Evolutionary conservation across 2,113 vertebrate genomes (phyloP).

Genomic region (Prionailurus bengalensis): DNA sequence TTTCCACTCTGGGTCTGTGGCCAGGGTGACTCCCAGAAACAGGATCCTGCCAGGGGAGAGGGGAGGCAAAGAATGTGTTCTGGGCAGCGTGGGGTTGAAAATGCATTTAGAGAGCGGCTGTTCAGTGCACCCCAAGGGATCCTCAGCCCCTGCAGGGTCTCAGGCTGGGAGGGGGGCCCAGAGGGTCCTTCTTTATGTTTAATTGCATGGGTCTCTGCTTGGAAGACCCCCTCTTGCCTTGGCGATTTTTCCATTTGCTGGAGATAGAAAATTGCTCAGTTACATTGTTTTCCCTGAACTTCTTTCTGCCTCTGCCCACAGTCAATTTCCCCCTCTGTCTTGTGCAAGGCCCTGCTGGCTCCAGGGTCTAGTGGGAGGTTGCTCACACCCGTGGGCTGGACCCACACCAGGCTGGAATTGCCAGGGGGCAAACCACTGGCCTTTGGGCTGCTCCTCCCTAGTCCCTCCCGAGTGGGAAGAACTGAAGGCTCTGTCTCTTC

Average conservation of each 20-base stretch:
- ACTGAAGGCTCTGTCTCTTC: neutral
- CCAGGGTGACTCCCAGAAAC: neutral
- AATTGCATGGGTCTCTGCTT: neutral
- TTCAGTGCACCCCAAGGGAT: neutral
- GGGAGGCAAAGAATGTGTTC: neutral
- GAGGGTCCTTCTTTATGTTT: neutral
- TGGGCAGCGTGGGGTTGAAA: neutral
- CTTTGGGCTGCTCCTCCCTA: neutral
- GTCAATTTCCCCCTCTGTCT: neutral
- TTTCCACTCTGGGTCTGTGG: constrained; percentile 25
- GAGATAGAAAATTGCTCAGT: neutral
- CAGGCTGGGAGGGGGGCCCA: no score
- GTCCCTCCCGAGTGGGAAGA: neutral
- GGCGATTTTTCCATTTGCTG: neutral
- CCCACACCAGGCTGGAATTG: neutral
- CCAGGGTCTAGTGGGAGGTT: neutral
- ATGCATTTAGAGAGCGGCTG: neutral
- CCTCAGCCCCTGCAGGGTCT: neutral
- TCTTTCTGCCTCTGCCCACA: neutral
- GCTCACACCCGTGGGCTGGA: neutral
- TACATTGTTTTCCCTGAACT: neutral
- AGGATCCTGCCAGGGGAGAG: neutral
- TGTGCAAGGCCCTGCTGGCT: neutral
- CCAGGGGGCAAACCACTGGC: neutral
- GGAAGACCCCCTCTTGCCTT: neutral